Evolutionary conservation across 2,888 invertebrate species (phyloP).

Genomic region (Lepidocyrtoides sp.): DNA sequence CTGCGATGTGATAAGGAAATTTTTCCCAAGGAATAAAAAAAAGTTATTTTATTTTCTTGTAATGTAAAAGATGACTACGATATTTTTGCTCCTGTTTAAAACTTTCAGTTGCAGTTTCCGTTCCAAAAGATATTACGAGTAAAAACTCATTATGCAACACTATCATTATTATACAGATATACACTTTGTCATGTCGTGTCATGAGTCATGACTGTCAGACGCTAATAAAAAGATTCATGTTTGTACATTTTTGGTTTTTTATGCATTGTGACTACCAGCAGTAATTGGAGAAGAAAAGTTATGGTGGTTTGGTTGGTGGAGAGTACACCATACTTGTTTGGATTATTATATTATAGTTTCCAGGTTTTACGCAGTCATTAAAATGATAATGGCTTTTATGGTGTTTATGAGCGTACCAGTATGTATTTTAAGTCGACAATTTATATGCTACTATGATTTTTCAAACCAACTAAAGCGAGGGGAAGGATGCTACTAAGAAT

Average conservation of each 20-base stretch:
- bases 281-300: background rate
- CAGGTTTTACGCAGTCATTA: background rate
- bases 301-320: too few relatives aligned
- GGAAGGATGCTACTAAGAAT: background rate
- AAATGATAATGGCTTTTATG: background rate
- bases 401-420: background rate
- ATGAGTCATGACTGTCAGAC: too few relatives aligned
- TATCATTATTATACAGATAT: too few relatives aligned
- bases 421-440: too few relatives aligned
- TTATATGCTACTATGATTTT: too few relatives aligned
- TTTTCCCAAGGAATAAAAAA: background rate
- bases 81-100: conserved; percentile 5
- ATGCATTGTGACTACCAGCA: background rate
- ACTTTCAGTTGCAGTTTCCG: conserved; percentile 1
- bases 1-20: background rate
- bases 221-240: background rate
- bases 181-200: too few relatives aligned
- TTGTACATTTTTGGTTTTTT: background rate
- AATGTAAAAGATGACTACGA: background rate
- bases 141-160: too few relatives aligned
- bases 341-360: background rate
- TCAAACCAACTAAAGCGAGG: too few relatives aligned
- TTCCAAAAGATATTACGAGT: conserved; percentile 5
- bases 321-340: too few relatives aligned
- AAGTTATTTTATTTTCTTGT: background rate